Conservation (phyloP, 2,888 invertebrate species). For the Sesia apiformis region DNA sequence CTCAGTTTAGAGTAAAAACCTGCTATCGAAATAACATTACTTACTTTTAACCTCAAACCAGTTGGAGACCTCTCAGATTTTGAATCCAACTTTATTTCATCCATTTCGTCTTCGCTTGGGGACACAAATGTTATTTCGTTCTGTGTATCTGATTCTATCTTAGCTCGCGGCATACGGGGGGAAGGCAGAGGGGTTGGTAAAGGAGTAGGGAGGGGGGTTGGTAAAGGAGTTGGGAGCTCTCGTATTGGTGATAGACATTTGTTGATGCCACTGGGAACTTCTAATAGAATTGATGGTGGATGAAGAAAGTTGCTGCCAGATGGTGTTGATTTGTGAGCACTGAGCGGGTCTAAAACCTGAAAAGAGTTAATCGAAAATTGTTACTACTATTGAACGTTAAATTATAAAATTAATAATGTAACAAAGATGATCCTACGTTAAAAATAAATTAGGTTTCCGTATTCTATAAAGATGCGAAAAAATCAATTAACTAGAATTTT, state of each 20-base stretch:
- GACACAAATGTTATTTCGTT: conserved; percentile 41
- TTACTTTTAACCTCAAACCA: conserved; percentile 52
- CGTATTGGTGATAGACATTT: conserved; percentile 87
- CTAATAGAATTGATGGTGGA: conserved; percentile 83
- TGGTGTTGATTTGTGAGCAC: conserved; percentile 76
- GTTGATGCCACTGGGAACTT: conserved; percentile 82
- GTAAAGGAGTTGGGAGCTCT: conserved; percentile 83
- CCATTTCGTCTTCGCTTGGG: conserved; percentile 61
- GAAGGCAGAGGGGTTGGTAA: conserved; percentile 78
- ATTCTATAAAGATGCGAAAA: neutral
- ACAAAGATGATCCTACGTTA: neutral
- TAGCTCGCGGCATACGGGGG: conserved; percentile 58
- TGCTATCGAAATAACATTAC: neutral
- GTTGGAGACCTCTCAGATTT: conserved; percentile 43
- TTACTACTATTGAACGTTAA: neutral
- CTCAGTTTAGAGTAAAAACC: no score
- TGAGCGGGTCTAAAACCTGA: conserved; percentile 79
- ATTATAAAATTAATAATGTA: neutral
- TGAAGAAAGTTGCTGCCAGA: conserved; percentile 78
- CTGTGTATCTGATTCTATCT: conserved; percentile 39
- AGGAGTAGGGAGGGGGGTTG: conserved; percentile 76
- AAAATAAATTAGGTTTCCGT: neutral
- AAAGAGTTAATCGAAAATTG: conserved; percentile 1
- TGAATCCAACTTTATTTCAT: conserved; percentile 47
- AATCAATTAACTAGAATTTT: no score